These are phyloP conservation scores for Hapalemur alaotrensis DNA, from an alignment of 2,797 vertebrate genomes.

Conservation along the genomic window DNA sequence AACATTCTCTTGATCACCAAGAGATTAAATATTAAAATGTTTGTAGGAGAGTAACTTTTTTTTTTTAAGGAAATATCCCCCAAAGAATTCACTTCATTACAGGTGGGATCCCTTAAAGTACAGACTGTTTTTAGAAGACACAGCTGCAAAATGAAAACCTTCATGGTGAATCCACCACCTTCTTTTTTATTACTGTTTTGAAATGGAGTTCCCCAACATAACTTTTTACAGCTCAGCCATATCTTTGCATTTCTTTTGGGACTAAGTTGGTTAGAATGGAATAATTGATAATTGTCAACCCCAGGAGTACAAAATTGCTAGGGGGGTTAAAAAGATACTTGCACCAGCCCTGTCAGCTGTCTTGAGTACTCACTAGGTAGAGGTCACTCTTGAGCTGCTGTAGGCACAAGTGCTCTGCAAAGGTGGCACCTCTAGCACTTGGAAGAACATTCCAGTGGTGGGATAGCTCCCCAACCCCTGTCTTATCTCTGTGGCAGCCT, in stretches of 20 bases:
- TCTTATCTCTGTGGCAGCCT: neutral
- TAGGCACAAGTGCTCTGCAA: neutral
- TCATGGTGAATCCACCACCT: neutral
- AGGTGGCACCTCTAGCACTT: neutral
- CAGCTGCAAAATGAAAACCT: constrained; percentile 6
- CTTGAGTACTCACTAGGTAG: neutral
- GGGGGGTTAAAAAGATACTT: neutral
- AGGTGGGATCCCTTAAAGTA: neutral
- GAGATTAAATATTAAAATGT: constrained; percentile 41
- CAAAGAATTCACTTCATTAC: neutral
- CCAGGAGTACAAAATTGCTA: neutral
- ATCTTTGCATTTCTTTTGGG: neutral
- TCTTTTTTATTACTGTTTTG: constrained; percentile 22
- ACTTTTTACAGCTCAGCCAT: neutral
- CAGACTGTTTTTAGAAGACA: constrained; percentile 5
- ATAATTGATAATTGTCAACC: neutral
- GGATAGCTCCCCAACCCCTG: neutral
- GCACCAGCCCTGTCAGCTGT: neutral
- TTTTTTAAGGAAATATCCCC: constrained; percentile 19
- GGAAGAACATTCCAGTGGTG: neutral
- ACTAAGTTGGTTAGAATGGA: constrained; percentile 15
- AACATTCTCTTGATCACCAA: neutral
- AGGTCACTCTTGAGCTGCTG: neutral
- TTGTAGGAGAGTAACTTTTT: neutral
- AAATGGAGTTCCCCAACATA: neutral